A percentile compares a stretch with the other conserved stretches of the same genome.
Evolutionary conservation across 2,888 invertebrate species (phyloP).

Genomic region (Bhutanitis thaidina): DNA sequence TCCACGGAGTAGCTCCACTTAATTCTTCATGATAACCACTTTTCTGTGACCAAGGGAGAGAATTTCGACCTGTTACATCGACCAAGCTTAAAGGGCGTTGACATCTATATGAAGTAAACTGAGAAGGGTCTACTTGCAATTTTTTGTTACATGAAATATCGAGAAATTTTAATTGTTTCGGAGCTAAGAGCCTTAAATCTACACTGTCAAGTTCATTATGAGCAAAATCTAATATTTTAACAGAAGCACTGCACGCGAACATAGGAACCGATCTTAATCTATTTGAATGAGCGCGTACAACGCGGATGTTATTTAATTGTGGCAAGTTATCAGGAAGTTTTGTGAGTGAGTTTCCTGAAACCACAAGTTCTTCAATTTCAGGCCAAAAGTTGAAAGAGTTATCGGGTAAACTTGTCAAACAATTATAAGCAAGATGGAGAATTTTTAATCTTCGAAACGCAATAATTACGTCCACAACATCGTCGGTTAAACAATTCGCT

Average conservation of each 20-base stretch:
- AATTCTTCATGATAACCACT: constrained; percentile 77
- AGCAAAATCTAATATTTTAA: constrained; percentile 90
- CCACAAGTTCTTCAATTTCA: constrained; percentile 88
- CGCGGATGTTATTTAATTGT: constrained; percentile 83
- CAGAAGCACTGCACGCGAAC: constrained; percentile 85
- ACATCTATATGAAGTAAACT: constrained; percentile 88
- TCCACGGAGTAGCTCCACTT: constrained; percentile 84
- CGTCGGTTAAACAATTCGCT: constrained; percentile 87
- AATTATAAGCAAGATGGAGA: constrained; percentile 89
- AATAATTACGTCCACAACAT: constrained; percentile 82
- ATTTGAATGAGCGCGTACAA: constrained; percentile 91
- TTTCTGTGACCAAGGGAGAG: constrained; percentile 80
- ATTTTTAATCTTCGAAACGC: constrained; percentile 83
- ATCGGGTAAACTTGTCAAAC: constrained; percentile 85
- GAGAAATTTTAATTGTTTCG: constrained; percentile 90
- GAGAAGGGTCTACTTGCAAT: constrained; percentile 90
- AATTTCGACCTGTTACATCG: constrained; percentile 90
- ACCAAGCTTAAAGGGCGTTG: constrained; percentile 90
- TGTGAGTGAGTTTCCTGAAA: constrained; percentile 90
- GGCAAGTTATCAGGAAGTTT: constrained; percentile 88
- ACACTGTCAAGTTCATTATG: constrained; percentile 91
- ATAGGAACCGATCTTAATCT: constrained; percentile 86
- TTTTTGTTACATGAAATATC: constrained; percentile 92
- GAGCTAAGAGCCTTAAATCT: constrained; percentile 87
- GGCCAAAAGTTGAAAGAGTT: constrained; percentile 87